These are phyloP conservation scores for Nycticorax nycticorax DNA, from an alignment of 2,113 vertebrate genomes.

Conservation along the genomic window DNA sequence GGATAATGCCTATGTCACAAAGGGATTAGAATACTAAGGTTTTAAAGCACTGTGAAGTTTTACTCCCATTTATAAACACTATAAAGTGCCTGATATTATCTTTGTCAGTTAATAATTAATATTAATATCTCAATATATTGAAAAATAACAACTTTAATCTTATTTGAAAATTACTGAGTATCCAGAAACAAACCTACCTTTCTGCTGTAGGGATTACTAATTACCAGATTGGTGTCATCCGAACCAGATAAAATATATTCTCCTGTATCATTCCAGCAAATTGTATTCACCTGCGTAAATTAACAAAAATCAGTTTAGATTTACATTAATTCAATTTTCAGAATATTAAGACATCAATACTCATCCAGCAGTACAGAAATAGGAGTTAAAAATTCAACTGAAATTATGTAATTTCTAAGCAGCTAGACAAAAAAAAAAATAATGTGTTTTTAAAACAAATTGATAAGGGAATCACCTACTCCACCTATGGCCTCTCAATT, in stretches of 20 bases:
- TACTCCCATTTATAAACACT: not conserved
- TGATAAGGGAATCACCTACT: slow-evolving; percentile 21
- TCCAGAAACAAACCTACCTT: slow-evolving; percentile 81
- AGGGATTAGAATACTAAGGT: not conserved
- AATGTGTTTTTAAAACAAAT: not conserved
- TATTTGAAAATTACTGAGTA: not conserved
- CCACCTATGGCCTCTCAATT: not conserved
- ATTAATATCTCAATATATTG: not conserved
- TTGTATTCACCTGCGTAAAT: slow-evolving; percentile 92
- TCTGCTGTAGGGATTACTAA: slow-evolving; percentile 95
- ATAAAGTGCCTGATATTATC: not conserved
- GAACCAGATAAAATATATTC: slow-evolving; percentile 97
- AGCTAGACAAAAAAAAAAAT: not conserved
- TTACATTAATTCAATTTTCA: not conserved
- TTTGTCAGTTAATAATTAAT: not conserved
- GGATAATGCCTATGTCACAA: not conserved
- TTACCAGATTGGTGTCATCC: slow-evolving; percentile 95
- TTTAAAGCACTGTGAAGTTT: not conserved
- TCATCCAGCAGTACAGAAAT: not conserved
- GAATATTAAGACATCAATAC: not conserved
- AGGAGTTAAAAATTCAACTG: not conserved
- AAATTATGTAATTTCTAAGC: not conserved
- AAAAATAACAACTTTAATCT: not conserved
- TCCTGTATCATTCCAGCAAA: slow-evolving; percentile 97
- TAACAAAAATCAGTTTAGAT: slow-evolving; percentile 2